Conservation (phyloP, 1,140 invertebrate species). For the Lithobius niger region DNA sequence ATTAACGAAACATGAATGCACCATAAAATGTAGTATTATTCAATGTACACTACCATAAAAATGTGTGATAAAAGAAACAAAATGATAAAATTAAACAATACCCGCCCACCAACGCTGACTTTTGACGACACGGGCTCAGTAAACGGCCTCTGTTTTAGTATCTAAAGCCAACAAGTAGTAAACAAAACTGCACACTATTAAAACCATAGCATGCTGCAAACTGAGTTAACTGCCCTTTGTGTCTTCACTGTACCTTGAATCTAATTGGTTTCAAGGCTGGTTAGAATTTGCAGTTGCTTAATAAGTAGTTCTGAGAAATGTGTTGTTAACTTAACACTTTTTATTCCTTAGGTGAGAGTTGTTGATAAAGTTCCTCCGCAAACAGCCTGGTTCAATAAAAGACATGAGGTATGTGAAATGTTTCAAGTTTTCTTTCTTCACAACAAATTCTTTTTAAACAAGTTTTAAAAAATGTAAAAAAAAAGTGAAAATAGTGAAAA, state of each 20-base stretch:
- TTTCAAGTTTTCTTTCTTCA: neutral
- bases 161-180: neutral
- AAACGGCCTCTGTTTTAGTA: too few species aligned
- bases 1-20: too few species aligned
- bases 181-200: neutral
- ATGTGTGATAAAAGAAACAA: too few species aligned
- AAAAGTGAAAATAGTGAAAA: too few species aligned
- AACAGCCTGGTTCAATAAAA: slow-evolving; percentile 69
- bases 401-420: slow-evolving; percentile 45
- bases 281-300: neutral
- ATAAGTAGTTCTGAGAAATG: neutral
- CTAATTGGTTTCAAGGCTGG: neutral
- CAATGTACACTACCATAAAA: too few species aligned
- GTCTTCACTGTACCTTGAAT: neutral
- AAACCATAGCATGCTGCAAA: neutral
- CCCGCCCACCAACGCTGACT: too few species aligned
- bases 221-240: neutral
- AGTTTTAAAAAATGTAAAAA: too few species aligned
- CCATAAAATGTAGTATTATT: too few species aligned
- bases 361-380: slow-evolving; percentile 86
- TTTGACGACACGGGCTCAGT: too few species aligned
- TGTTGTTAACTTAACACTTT: neutral
- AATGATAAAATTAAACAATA: too few species aligned
- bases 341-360: slow-evolving; percentile 45
- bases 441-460: neutral